Conservation (phyloP, 1,140 invertebrate species). For the Batillaria attramentaria region DNA sequence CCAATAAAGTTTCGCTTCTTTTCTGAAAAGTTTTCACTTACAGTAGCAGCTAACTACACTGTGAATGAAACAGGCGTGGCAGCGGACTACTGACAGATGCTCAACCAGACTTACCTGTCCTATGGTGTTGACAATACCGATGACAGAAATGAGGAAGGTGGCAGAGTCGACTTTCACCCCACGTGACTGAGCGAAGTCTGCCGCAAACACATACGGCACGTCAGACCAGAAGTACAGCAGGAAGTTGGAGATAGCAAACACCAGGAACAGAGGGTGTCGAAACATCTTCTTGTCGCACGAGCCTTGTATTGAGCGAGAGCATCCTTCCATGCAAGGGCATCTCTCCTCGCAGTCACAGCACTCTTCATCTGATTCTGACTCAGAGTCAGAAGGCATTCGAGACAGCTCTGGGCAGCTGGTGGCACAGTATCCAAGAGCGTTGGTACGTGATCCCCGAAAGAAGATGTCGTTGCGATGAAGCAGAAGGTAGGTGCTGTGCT, state of each 20-base stretch:
- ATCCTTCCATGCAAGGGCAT: constrained; percentile 30
- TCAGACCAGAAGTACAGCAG: constrained; percentile 66
- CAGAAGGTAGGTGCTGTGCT: constrained; percentile 47
- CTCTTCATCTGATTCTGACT: constrained; percentile 23
- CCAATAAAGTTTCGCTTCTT: no score
- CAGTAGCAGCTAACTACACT: no score
- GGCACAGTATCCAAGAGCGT: constrained; percentile 36
- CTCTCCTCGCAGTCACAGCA: constrained; percentile 9
- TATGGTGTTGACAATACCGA: constrained; percentile 78
- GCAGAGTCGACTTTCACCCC: constrained; percentile 78
- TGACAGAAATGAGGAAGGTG: constrained; percentile 92
- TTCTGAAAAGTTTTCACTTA: no score
- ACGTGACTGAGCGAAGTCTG: constrained; percentile 57
- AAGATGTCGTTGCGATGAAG: constrained; percentile 66
- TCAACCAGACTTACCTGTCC: constrained; percentile 77
- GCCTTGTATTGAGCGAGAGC: constrained; percentile 57
- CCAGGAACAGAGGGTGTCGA: constrained; percentile 50
- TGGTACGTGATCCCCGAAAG: constrained; percentile 60
- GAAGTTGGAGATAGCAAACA: constrained; percentile 65
- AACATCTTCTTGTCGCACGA: constrained; percentile 56
- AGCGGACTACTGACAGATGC: no score
- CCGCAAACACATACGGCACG: constrained; percentile 66
- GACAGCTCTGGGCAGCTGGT: constrained; percentile 61
- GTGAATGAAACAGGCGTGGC: no score
- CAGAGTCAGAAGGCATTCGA: constrained; percentile 16